Conservation (phyloP, 2,888 invertebrate genomes). For the Monochamus alternatus region DNA sequence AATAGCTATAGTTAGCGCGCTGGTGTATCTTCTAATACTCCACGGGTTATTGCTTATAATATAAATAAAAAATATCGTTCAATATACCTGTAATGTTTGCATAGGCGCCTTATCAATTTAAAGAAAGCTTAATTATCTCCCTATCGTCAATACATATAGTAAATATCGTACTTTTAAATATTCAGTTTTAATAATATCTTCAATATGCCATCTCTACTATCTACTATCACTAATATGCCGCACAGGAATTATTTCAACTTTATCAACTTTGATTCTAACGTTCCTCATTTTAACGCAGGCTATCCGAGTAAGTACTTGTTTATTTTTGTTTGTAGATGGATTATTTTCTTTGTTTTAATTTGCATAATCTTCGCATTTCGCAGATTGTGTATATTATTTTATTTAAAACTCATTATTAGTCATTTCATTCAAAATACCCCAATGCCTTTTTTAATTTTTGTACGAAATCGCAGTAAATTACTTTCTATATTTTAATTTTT, state of each 20-base stretch:
- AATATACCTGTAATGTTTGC: conserved; percentile 49
- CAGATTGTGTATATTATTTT: too few relatives aligned
- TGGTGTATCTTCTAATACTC: conserved; percentile 63
- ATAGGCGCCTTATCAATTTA: conserved; percentile 63
- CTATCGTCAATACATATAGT: conserved; percentile 66
- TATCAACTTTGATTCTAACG: conserved; percentile 56
- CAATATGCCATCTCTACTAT: conserved; percentile 68
- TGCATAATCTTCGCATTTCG: neutral
- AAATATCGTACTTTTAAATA: conserved; percentile 69
- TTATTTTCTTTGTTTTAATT: neutral
- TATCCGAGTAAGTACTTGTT: conserved; percentile 58
- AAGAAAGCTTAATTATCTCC: conserved; percentile 66
- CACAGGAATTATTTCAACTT: conserved; percentile 64
- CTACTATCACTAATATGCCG: conserved; percentile 59
- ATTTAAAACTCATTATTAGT: too few relatives aligned
- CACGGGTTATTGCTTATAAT: conserved; percentile 59
- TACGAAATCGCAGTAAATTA: too few relatives aligned
- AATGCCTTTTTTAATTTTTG: too few relatives aligned
- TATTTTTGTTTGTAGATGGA: neutral
- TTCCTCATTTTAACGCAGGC: conserved; percentile 53
- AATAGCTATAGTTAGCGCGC: conserved; percentile 61
- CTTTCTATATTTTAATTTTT: too few relatives aligned
- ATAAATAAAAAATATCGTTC: conserved; percentile 39
- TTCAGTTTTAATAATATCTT: conserved; percentile 67
- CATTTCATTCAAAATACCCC: too few relatives aligned